Percentiles rank a stretch among this genome's conserved stretches.
phyloP scores from a whole-genome alignment of 2,797 vertebrate genomes.

The Parambassis ranga region DNA sequence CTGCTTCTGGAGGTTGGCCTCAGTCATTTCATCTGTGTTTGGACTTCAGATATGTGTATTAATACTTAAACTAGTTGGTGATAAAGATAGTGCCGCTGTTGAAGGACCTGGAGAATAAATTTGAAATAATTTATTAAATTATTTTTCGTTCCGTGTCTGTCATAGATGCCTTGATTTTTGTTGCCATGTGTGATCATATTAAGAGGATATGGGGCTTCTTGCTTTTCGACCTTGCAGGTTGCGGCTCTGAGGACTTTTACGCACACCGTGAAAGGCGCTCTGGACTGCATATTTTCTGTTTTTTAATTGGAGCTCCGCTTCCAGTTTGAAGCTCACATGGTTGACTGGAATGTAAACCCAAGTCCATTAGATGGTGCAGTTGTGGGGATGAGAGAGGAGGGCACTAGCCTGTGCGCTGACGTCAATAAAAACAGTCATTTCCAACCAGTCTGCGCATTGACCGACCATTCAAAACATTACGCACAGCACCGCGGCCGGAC shows the following conservation, averaged over 20 bases:
- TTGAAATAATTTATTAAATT: constrained; percentile 78
- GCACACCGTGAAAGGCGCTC: no score
- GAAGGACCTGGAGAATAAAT: constrained; percentile 74
- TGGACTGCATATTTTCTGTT: background rate
- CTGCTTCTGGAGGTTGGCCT: constrained; percentile 14
- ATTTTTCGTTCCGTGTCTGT: constrained; percentile 33
- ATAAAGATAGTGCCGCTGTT: constrained; percentile 47
- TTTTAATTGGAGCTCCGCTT: background rate
- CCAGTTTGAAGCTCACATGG: constrained; percentile 17
- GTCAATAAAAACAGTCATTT: constrained; percentile 79
- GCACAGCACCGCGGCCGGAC: constrained; percentile 70
- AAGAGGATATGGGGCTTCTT: no score
- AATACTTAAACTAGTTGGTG: constrained; percentile 62
- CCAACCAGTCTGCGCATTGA: constrained; percentile 77
- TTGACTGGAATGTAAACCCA: constrained; percentile 51
- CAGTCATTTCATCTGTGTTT: constrained; percentile 29
- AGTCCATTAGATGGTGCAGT: constrained; percentile 73
- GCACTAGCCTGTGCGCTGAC: constrained; percentile 68
- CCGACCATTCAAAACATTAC: constrained; percentile 78
- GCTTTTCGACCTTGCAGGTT: no score
- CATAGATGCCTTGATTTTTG: background rate
- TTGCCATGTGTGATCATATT: background rate
- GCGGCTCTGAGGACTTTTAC: background rate
- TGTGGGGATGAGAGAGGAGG: constrained; percentile 49
- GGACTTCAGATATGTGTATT: constrained; percentile 49